Conservation (phyloP, 2,797 vertebrate genomes). For the Halcyon badia region DNA sequence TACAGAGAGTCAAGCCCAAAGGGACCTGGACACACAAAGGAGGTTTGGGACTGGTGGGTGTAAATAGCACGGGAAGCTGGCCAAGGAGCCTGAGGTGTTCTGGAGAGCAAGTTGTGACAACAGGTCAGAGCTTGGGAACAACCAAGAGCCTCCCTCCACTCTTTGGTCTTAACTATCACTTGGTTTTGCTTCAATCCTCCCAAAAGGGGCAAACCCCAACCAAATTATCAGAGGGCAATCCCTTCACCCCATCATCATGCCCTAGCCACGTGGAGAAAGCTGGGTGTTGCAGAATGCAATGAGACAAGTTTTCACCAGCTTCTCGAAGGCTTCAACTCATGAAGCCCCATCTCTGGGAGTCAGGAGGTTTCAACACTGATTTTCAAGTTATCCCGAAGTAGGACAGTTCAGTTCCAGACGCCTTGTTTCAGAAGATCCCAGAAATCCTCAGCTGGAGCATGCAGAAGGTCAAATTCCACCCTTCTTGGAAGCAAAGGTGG, state of each 20-base stretch:
- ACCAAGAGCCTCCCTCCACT: neutral
- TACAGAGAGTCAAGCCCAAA: rapidly evolving
- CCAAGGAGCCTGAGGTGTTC: neutral
- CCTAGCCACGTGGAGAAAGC: rapidly evolving
- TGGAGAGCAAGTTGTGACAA: neutral
- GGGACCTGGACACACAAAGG: neutral
- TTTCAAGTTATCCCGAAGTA: no score
- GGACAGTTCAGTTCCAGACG: rapidly evolving
- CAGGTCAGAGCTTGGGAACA: neutral
- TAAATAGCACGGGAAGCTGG: neutral
- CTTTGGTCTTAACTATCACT: neutral
- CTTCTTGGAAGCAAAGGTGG: neutral
- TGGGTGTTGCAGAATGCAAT: neutral
- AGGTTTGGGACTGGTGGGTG: neutral
- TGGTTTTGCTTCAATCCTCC: neutral
- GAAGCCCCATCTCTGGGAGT: neutral
- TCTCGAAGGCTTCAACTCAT: neutral
- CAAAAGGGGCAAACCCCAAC: neutral
- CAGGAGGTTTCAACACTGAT: neutral
- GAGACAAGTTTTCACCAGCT: neutral
- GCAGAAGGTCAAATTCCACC: neutral
- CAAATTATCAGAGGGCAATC: neutral
- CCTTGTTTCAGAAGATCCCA: neutral
- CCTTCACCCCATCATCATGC: neutral
- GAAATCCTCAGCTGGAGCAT: neutral